Evolutionary conservation across 2,797 vertebrate genomes (phyloP).

Genomic region (Spinus pinus): DNA sequence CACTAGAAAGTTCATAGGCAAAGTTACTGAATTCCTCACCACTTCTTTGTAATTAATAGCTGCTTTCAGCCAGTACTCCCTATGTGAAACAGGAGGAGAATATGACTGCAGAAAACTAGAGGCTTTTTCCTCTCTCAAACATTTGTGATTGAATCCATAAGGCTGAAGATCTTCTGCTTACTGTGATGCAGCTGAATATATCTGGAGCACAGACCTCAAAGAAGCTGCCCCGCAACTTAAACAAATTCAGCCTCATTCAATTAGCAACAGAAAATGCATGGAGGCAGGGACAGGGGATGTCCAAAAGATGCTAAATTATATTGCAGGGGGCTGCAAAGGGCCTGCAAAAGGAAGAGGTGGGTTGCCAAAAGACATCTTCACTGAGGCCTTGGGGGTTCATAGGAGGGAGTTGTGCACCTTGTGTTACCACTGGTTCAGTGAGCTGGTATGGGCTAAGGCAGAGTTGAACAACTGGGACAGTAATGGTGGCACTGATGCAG

Average conservation of each 20-base stretch:
- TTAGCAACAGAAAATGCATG: neutral
- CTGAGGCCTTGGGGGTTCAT: neutral
- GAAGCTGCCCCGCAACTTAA: neutral
- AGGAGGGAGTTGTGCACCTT: neutral
- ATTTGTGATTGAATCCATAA: neutral
- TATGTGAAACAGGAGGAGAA: neutral
- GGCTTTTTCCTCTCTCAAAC: neutral
- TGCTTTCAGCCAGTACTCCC: neutral
- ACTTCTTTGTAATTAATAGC: neutral
- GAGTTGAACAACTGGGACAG: neutral
- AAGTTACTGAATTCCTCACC: neutral
- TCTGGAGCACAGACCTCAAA: neutral
- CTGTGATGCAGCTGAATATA: neutral
- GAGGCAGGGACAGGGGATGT: rapidly evolving
- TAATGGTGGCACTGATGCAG: neutral
- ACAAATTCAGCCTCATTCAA: neutral
- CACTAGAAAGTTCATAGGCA: neutral
- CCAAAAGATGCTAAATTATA: neutral
- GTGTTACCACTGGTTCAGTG: rapidly evolving
- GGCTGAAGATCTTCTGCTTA: neutral
- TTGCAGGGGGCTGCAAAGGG: neutral
- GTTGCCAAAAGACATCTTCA: neutral
- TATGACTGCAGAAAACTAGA: neutral
- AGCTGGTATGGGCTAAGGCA: neutral
- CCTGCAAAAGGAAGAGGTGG: neutral